Percentiles rank a stretch among this genome's conserved stretches.
These are phyloP conservation scores for Carassius carassius DNA, from an alignment of 2,113 vertebrate genomes.

Conservation along the genomic window DNA sequence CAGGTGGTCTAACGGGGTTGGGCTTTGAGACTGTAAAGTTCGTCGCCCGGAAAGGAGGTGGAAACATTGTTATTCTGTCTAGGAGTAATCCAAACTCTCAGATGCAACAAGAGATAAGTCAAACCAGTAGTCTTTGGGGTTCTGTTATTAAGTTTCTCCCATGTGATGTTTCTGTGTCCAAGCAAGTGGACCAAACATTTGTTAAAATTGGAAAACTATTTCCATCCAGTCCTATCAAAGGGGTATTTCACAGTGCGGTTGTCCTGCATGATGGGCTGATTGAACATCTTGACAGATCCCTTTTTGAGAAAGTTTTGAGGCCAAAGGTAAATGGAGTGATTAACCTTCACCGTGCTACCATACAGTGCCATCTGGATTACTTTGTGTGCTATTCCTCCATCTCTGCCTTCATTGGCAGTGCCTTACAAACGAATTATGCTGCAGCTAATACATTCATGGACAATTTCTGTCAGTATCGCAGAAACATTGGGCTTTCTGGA, in stretches of 20 bases:
- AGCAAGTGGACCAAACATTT: conserved; percentile 72
- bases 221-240: conserved; percentile 74
- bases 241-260: conserved; percentile 86
- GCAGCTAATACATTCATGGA: conserved; percentile 87
- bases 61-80: conserved; percentile 77
- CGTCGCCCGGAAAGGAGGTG: conserved; percentile 78
- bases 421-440: conserved; percentile 81
- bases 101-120: conserved; percentile 72
- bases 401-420: conserved; percentile 82
- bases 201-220: conserved; percentile 66
- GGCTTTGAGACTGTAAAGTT: conserved; percentile 88
- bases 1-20: conserved; percentile 83
- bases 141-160: conserved; percentile 67
- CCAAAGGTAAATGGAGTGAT: conserved; percentile 84
- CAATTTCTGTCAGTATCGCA: conserved; percentile 81
- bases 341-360: conserved; percentile 81
- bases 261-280: conserved; percentile 79
- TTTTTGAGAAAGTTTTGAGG: conserved; percentile 81
- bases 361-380: conserved; percentile 77
- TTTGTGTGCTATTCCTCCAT: conserved; percentile 88
- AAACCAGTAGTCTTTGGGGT: conserved; percentile 68
- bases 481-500: conserved; percentile 77
- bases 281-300: conserved; percentile 74
- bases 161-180: conserved; percentile 74
- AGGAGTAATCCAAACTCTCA: conserved; percentile 71